phyloP scores from a whole-genome alignment of 1,140 invertebrate species.

The Drosophila serrata region DNA sequence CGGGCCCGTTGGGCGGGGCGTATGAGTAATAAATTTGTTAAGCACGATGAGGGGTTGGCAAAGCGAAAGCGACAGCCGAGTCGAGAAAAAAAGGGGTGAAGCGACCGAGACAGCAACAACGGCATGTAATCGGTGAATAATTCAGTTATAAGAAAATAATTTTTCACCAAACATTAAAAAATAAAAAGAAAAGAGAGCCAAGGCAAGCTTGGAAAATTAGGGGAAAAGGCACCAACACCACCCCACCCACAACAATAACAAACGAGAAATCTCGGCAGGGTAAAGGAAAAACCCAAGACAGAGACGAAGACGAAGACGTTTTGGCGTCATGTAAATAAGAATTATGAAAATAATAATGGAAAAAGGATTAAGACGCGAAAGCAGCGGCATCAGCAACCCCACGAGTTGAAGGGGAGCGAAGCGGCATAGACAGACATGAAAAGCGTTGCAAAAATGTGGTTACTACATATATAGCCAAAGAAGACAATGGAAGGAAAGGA shows the following conservation, averaged over 20 bases:
- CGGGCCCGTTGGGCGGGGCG: slow-evolving; percentile 39
- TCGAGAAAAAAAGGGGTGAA: slow-evolving; percentile 16
- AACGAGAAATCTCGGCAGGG: slow-evolving; percentile 61
- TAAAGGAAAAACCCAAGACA: slow-evolving; percentile 20
- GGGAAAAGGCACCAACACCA: slow-evolving; percentile 1
- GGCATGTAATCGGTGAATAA: slow-evolving; percentile 79
- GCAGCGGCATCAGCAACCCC: slow-evolving; percentile 37
- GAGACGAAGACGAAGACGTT: slow-evolving; percentile 65
- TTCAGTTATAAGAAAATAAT: slow-evolving; percentile 85
- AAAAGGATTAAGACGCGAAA: slow-evolving; percentile 84
- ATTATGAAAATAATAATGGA: slow-evolving; percentile 86
- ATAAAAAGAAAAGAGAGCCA: slow-evolving; percentile 45
- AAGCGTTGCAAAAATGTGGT: slow-evolving; percentile 62
- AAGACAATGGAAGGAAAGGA: not conserved
- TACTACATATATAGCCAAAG: slow-evolving; percentile 18
- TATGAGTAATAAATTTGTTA: slow-evolving; percentile 72
- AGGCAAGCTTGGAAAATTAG: slow-evolving; percentile 42
- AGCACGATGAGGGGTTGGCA: slow-evolving; percentile 60
- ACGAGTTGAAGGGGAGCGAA: not conserved
- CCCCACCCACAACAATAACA: slow-evolving; percentile 58
- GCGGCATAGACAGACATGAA: slow-evolving; percentile 59
- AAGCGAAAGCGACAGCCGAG: slow-evolving; percentile 43
- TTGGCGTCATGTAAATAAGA: slow-evolving; percentile 85
- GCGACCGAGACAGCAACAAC: slow-evolving; percentile 18
- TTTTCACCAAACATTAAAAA: slow-evolving; percentile 76